Conservation (phyloP, 2,797 vertebrate species). For the Gila robusta region DNA sequence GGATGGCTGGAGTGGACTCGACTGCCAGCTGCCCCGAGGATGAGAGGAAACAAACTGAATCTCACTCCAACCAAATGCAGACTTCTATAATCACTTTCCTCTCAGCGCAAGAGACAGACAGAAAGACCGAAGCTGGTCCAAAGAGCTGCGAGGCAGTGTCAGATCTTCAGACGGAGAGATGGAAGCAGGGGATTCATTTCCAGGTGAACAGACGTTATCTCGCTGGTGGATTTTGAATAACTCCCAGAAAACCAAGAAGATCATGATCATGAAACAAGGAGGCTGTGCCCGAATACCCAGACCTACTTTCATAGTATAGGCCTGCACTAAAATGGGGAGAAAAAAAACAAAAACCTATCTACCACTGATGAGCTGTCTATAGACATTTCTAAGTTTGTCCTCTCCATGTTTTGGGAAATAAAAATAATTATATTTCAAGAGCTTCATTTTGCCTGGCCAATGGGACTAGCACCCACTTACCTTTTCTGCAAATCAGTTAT, state of each 20-base stretch:
- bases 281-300: neutral
- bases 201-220: neutral
- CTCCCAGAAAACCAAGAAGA: neutral
- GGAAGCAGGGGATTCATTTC: neutral
- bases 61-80: conserved; percentile 23
- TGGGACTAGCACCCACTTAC: neutral
- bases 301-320: neutral
- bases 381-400: neutral
- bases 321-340: neutral
- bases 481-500: neutral
- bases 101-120: conserved; percentile 12
- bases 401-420: neutral
- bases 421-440: neutral
- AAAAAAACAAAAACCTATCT: neutral
- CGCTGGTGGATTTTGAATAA: conserved; percentile 21
- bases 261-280: conserved; percentile 16
- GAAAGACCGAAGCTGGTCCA: neutral
- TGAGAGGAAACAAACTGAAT: conserved; percentile 37
- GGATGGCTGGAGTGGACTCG: conserved; percentile 44
- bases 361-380: neutral
- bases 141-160: conserved; percentile 21
- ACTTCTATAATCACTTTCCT: conserved; percentile 33
- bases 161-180: conserved; percentile 18
- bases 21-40: conserved; percentile 42
- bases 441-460: neutral